These are phyloP conservation scores for Atlantisia rogersi DNA, from an alignment of 2,113 vertebrate species.

Conservation along the genomic window DNA sequence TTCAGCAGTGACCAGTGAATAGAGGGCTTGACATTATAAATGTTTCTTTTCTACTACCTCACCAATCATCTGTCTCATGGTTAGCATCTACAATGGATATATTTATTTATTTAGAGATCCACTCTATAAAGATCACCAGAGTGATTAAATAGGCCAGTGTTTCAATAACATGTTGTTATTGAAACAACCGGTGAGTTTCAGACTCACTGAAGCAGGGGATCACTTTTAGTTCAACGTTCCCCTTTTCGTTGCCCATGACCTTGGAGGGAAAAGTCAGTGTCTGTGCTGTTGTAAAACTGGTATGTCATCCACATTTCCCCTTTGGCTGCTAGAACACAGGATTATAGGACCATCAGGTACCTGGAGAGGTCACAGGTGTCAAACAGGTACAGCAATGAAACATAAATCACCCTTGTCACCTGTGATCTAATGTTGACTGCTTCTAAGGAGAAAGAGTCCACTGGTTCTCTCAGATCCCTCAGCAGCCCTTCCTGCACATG, in stretches of 20 bases:
- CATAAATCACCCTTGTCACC: neutral
- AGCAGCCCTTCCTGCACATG: neutral
- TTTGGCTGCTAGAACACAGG: neutral
- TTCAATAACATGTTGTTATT: neutral
- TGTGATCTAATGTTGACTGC: neutral
- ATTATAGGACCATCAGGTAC: neutral
- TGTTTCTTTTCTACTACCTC: neutral
- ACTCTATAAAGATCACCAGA: neutral
- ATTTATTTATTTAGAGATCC: neutral
- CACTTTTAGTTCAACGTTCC: neutral
- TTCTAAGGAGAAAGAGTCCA: neutral
- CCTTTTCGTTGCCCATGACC: neutral
- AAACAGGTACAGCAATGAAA: neutral
- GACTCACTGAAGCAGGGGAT: neutral
- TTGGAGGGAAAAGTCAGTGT: neutral
- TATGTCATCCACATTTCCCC: neutral
- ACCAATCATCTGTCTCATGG: neutral
- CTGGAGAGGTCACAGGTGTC: neutral
- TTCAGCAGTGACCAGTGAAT: neutral
- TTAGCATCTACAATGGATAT: too few relatives aligned
- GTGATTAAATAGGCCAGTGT: neutral
- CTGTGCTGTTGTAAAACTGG: neutral
- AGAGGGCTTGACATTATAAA: neutral
- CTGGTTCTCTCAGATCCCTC: neutral
- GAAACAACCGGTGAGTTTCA: too few relatives aligned